Evolutionary conservation across 1,140 invertebrate genomes (phyloP).

Genomic region (Drosophila persimilis): DNA sequence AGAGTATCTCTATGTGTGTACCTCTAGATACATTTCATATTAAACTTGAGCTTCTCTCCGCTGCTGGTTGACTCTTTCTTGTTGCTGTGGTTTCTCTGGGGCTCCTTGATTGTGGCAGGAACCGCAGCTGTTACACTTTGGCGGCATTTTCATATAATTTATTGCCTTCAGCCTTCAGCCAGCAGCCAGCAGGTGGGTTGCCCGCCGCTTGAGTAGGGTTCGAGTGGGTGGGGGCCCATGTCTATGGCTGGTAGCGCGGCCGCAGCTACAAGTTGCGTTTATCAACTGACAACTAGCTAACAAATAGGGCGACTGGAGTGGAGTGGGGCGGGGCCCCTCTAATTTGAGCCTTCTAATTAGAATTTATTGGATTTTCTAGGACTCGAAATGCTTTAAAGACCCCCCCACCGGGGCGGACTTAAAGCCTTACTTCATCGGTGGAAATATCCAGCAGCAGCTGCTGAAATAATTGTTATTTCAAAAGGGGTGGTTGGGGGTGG

Average conservation of each 20-base stretch:
- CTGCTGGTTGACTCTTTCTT: conserved; percentile 38
- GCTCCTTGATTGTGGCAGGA: conserved; percentile 43
- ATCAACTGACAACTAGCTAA: conserved; percentile 71
- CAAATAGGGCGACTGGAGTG: conserved; percentile 36
- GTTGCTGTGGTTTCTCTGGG: conserved; percentile 38
- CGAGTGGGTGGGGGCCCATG: conserved; percentile 14
- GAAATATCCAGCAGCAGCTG: conserved; percentile 1
- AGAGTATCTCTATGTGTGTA: background rate
- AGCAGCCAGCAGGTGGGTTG: conserved; percentile 23
- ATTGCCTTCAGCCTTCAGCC: conserved; percentile 58
- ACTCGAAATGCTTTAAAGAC: conserved; percentile 42
- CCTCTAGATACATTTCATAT: conserved; percentile 42
- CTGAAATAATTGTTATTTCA: conserved; percentile 53
- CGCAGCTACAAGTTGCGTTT: conserved; percentile 76
- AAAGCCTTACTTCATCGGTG: conserved; percentile 1
- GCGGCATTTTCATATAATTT: conserved; percentile 80
- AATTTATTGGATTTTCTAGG: conserved; percentile 59
- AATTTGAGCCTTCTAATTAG: conserved; percentile 66
- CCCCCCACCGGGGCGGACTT: background rate
- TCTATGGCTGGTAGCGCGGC: conserved; percentile 48
- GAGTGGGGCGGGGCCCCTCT: conserved; percentile 20
- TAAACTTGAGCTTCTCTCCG: conserved; percentile 20
- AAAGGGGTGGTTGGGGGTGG: background rate
- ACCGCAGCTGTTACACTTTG: conserved; percentile 77
- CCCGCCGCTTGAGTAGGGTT: conserved; percentile 41